These are phyloP conservation scores for Apomyelois bistriatella DNA, from an alignment of 2,888 invertebrate species.

Conservation along the genomic window DNA sequence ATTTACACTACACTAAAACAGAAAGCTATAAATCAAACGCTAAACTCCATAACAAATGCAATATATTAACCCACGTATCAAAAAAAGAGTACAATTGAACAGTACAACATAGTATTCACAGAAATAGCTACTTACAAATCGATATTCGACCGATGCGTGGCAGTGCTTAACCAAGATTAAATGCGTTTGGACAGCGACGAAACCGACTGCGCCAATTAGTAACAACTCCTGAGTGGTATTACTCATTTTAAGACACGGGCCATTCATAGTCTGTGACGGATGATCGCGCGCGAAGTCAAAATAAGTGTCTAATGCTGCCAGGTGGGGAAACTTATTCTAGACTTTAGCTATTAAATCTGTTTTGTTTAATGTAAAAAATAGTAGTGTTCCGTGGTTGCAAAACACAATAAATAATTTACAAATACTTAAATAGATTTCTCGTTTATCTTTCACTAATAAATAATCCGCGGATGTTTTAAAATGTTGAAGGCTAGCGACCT, in stretches of 20 bases:
- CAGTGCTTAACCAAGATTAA: conserved; percentile 9
- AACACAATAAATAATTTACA: no score
- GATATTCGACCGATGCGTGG: background rate
- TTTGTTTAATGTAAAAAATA: no score
- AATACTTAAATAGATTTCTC: no score
- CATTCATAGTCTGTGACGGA: background rate
- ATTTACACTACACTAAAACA: no score
- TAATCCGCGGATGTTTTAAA: no score
- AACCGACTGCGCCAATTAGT: conserved; percentile 11
- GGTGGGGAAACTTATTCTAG: background rate
- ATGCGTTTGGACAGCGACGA: conserved; percentile 10
- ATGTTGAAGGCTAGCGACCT: no score
- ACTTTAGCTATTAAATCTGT: no score
- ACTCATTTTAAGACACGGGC: conserved; percentile 6
- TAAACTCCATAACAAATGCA: background rate
- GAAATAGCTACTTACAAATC: conserved; percentile 8
- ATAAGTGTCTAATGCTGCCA: background rate
- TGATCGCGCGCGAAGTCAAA: background rate
- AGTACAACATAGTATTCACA: background rate
- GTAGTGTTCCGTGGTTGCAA: no score
- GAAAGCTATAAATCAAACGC: background rate
- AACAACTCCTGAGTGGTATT: conserved; percentile 2
- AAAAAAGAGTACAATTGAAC: background rate
- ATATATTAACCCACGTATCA: background rate
- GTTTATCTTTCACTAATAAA: no score